Conservation (phyloP, 2,113 vertebrate genomes). For the Crotalus tigris region DNA sequence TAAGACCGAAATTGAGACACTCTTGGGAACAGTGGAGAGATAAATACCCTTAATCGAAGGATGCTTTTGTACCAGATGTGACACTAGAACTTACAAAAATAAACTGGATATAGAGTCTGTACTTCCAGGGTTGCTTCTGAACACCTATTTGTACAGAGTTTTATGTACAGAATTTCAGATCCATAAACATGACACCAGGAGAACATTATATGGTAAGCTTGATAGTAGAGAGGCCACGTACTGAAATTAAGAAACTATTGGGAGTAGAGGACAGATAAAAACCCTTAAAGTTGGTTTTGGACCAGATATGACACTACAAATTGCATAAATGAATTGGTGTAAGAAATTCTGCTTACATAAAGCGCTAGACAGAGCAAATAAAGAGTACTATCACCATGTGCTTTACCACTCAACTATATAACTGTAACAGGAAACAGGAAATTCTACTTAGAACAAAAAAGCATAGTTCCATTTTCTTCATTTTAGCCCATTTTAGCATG, state of each 20-base stretch:
- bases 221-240: neutral
- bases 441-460: neutral
- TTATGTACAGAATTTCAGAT: neutral
- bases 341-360: neutral
- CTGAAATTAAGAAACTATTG: neutral
- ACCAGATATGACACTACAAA: neutral
- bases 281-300: neutral
- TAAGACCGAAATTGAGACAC: neutral
- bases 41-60: neutral
- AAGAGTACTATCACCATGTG: neutral
- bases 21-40: neutral
- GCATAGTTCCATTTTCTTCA: neutral
- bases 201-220: neutral
- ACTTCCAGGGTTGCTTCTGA: neutral
- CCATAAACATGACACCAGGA: neutral
- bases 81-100: too few relatives aligned
- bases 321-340: neutral
- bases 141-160: neutral
- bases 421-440: neutral
- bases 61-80: neutral
- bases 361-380: neutral
- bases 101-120: too few relatives aligned
- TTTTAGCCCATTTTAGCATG: too few relatives aligned
- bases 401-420: neutral
- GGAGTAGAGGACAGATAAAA: neutral